phyloP scores from a whole-genome alignment of 2,797 vertebrate genomes.

The Psittacula echo region DNA sequence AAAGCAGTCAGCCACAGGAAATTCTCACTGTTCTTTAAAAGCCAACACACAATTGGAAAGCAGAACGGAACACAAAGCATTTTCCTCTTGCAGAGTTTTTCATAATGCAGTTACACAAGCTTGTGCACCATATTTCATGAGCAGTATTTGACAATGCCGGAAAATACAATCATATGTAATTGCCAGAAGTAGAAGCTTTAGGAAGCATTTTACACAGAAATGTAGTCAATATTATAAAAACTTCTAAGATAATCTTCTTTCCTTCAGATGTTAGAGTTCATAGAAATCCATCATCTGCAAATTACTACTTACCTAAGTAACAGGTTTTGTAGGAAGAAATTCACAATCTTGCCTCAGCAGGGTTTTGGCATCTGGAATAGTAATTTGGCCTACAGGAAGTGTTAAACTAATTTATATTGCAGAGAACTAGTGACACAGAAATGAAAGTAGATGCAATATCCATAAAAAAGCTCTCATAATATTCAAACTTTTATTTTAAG shows the following conservation, averaged over 20 bases:
- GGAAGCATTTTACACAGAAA: neutral
- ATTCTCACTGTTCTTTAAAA: neutral
- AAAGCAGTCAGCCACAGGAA: neutral
- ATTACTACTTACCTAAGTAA: neutral
- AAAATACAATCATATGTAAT: neutral
- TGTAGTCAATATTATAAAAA: neutral
- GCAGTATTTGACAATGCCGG: neutral
- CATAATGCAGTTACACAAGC: neutral
- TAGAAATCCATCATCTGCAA: neutral
- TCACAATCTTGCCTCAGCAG: neutral
- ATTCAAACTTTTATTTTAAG: conserved; percentile 22
- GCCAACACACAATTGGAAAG: neutral
- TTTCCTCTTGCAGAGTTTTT: neutral
- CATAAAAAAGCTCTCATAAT: conserved; percentile 40
- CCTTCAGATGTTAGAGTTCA: neutral
- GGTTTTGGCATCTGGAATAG: neutral
- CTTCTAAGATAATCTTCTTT: neutral
- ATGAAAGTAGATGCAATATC: conserved; percentile 7
- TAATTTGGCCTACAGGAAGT: neutral
- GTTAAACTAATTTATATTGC: conserved; percentile 16
- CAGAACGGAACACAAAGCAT: neutral
- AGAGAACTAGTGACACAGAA: conserved; percentile 19
- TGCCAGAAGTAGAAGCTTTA: neutral
- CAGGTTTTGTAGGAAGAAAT: neutral
- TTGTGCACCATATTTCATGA: neutral